Evolutionary conservation across 2,888 invertebrate species (phyloP).

Genomic region (Syrphus vitripennis): DNA sequence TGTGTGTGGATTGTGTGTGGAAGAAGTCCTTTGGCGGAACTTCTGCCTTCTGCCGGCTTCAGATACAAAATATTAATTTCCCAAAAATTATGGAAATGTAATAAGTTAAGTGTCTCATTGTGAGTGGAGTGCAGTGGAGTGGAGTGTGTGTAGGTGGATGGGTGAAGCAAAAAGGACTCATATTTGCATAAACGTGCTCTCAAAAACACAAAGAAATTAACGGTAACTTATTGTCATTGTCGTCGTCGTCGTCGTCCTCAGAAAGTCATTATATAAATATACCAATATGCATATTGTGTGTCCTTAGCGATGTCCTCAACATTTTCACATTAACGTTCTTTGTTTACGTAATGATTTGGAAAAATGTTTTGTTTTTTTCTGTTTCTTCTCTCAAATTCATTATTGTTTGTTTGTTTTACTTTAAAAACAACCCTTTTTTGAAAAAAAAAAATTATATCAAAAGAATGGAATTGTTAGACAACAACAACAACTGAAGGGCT

Average conservation of each 20-base stretch:
- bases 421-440: conserved; percentile 41
- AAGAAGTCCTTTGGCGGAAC: conserved; percentile 25
- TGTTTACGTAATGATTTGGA: conserved; percentile 70
- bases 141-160: background rate
- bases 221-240: conserved; percentile 55
- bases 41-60: conserved; percentile 1
- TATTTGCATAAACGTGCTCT: conserved; percentile 56
- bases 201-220: conserved; percentile 59
- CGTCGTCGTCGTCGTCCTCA: too few species aligned
- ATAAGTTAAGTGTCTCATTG: conserved; percentile 53
- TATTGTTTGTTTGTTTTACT: conserved; percentile 32
- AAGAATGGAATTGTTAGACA: conserved; percentile 25
- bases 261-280: conserved; percentile 14
- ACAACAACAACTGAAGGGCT: conserved; percentile 43
- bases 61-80: conserved; percentile 27
- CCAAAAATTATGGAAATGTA: conserved; percentile 58
- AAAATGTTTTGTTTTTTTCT: conserved; percentile 51
- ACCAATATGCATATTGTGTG: background rate
- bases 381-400: conserved; percentile 7
- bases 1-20: background rate
- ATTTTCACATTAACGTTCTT: conserved; percentile 40
- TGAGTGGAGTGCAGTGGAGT: background rate
- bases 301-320: conserved; percentile 13
- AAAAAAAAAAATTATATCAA: conserved; percentile 33
- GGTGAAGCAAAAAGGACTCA: background rate